Base-by-base conservation (phyloP, 2,888 invertebrate species). In the Lamellibrachia columna region DNA sequence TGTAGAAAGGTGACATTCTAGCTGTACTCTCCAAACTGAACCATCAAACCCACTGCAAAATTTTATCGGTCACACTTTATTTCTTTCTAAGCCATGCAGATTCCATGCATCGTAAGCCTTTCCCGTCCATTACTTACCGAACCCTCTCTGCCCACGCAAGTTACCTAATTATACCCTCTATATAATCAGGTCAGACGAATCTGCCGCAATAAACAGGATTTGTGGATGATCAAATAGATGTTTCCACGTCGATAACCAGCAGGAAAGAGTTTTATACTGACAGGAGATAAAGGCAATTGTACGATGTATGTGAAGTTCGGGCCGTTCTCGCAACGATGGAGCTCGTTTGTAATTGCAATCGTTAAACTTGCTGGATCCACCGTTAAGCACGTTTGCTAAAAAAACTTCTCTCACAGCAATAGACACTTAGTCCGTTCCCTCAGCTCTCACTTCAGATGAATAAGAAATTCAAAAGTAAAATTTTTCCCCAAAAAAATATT, bases 171-270 rank as follows among this genome's bases (percentile, higher is more conserved):
- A 75, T 75, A 22, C 75, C 75, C 75, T 11, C 75, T 75, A 75
- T 75, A 22, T 75, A 75, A 75, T 75, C 75, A 75, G 22, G 75
- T 75, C 75, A 75, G 75, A 75, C n/a, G 75, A 75, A 75, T 75
- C 75, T 75, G 22, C 75, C 22, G n/a, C n/a, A 75, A 75, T 75
- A 75, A 75, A 75, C 75, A 22, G 75, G 75, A 75, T 75, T 75
- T 75, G 75, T 22, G 75, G 75, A 22, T 22, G 75, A 75, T 75
- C 75, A 22, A 75, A 75, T 22, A n/a, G 75, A 75, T 6, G 22
- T 75, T 75, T 75, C 75, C 22, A 22, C 75, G 22, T 22, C 75
- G 22, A 75, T 75, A 75, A 75, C 75, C n/a, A 22, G 75, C 75
- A 75, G 22, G 75, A 15, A 75, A 75, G 22, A 75, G 75, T 75